Evolutionary conservation across 2,888 invertebrate genomes (phyloP), one percentile per base, ranked within the genome.

Genomic region (Mythimna lalbum): DNA sequence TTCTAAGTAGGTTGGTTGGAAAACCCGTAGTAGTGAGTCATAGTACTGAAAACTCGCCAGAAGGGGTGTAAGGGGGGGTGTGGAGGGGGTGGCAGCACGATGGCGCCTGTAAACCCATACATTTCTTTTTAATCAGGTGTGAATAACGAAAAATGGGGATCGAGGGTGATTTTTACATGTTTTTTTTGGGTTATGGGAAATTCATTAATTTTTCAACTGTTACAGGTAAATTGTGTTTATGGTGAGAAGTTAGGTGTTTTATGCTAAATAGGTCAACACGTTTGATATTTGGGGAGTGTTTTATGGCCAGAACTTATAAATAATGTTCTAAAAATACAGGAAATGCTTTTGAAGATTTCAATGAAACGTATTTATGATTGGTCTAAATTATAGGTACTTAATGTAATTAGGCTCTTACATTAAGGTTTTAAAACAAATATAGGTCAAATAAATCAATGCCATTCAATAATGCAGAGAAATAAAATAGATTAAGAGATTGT

Each of bases 51-150:
- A 82, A 70, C 69, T 73, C 78, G 67, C 49, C 31, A 62, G 69
- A 64, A 64, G 63, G 50, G 33, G 36, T 49, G 57, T 53, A 39
- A 47, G 14, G 23, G 55, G 6, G 33, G 56, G 59, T 52, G 52
- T 36, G 19, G n/a, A 9, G 12, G 47, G 67, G 74, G 71, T 60
- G 65, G 65, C 66, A 27, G 21, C 72, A 61, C 68, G n/a, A 31
- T 64, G 85, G 73, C 70, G 79, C 76, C 73, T 78, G 61, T 71
- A 72, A 75, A 66, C 61, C 70, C 80, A 76, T 79, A 75, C 79
- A 80, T 83, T 79, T 76, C 62, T 83, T 83, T 85, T 80, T 86
- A 86, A 86, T 82, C 79, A 86, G 83, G 86, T 86, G 85, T 81
- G 76, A 85, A 86, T 79, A 78, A 78, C 70, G 64, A 72, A 83